phyloP scores from a whole-genome alignment of 1,140 invertebrate genomes.

The Neelides sp. region DNA sequence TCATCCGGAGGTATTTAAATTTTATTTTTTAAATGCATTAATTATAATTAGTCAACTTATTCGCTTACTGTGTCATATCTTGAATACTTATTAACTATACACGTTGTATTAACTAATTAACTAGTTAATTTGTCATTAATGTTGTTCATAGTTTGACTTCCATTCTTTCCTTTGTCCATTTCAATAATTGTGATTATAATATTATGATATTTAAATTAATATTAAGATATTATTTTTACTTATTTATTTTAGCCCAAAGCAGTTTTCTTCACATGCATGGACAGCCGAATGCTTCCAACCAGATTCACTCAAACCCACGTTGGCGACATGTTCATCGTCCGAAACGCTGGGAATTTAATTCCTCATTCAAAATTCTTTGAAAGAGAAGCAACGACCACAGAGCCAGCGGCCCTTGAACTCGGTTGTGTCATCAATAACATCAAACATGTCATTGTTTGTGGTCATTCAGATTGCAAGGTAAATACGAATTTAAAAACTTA shows the following conservation, averaged over 20 bases:
- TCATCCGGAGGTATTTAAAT: constrained; percentile 62
- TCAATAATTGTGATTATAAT: too few species aligned
- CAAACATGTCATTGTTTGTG: constrained; percentile 84
- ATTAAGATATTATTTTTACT: constrained; percentile 7
- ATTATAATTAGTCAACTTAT: too few species aligned
- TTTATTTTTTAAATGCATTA: too few species aligned
- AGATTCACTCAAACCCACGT: constrained; percentile 91
- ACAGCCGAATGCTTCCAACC: constrained; percentile 89
- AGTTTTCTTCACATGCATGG: constrained; percentile 94
- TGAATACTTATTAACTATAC: not conserved
- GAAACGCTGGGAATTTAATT: constrained; percentile 87
- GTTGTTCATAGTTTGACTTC: not conserved
- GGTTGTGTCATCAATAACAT: constrained; percentile 88
- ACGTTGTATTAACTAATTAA: not conserved
- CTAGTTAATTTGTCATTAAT: not conserved
- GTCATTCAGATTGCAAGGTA: constrained; percentile 90
- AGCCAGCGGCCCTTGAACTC: constrained; percentile 85
- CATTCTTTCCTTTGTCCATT: too few species aligned
- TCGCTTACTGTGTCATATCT: not conserved
- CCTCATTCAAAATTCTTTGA: constrained; percentile 77
- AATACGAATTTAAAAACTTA: constrained; percentile 1
- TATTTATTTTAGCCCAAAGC: constrained; percentile 67
- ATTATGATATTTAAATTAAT: too few species aligned
- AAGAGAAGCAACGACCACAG: constrained; percentile 76
- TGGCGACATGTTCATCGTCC: constrained; percentile 92